phyloP scores from a whole-genome alignment of 2,888 invertebrate species.

The Eristalinus aeneus region DNA sequence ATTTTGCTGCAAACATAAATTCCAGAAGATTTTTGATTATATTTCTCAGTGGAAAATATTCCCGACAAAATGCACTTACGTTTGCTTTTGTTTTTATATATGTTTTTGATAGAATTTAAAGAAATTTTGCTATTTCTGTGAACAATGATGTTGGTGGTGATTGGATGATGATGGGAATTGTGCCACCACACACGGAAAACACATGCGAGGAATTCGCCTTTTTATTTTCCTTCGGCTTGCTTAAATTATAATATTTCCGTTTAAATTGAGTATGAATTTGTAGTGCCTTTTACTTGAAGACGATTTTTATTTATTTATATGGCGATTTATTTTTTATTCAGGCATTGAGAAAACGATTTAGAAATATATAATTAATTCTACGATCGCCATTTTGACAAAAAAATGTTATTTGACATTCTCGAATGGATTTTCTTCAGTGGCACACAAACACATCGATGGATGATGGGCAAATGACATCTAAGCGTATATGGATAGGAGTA shows the following conservation, averaged over 20 bases:
- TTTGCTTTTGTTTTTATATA: conserved; percentile 18
- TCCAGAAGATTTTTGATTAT: conserved; percentile 21
- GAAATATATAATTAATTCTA: conserved; percentile 69
- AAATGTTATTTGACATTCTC: conserved; percentile 69
- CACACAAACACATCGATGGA: conserved; percentile 11
- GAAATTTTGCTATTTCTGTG: conserved; percentile 22
- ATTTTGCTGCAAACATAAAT: conserved; percentile 59
- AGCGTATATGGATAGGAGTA: conserved; percentile 28
- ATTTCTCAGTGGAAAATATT: conserved; percentile 5
- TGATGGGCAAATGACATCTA: conserved; percentile 64
- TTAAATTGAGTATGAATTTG: conserved; percentile 32
- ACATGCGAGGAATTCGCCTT: conserved; percentile 63
- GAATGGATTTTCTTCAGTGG: conserved; percentile 68
- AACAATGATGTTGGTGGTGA: conserved; percentile 52
- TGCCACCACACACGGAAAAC: conserved; percentile 71
- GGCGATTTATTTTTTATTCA: conserved; percentile 61
- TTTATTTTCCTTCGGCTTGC: conserved; percentile 27
- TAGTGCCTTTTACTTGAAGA: conserved; percentile 33
- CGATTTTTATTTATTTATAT: conserved; percentile 54
- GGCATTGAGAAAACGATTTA: conserved; percentile 56
- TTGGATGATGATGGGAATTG: conserved; percentile 60
- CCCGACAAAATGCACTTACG: conserved; percentile 15
- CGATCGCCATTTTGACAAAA: conserved; percentile 73
- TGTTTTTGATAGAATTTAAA: conserved; percentile 10
- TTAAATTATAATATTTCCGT: conserved; percentile 8